phyloP scores from a whole-genome alignment of 2,113 vertebrate species.

The Seriola rivoliana region DNA sequence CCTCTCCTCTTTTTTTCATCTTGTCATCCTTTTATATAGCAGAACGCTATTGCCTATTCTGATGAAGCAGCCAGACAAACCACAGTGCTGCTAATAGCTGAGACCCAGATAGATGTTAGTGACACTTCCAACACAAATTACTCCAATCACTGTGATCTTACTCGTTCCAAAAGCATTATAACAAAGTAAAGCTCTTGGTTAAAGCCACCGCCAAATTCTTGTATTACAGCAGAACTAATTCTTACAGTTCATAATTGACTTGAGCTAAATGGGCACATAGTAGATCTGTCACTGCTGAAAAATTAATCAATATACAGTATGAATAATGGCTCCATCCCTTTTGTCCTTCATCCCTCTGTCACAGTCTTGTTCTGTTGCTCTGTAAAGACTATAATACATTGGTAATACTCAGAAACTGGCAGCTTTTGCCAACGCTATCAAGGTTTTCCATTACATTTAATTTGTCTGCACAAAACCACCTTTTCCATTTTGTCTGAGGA shows the following conservation, averaged over 20 bases:
- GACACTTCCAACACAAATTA: constrained; percentile 25
- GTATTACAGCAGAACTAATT: constrained; percentile 1
- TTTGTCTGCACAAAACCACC: constrained; percentile 19
- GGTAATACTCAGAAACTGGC: constrained; percentile 4
- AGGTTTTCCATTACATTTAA: constrained; percentile 4
- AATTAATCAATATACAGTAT: constrained; percentile 33
- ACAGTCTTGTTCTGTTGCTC: not conserved
- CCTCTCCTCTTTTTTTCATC: constrained; percentile 14
- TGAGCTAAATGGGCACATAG: constrained; percentile 13
- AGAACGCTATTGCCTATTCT: not conserved
- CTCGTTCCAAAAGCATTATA: constrained; percentile 27
- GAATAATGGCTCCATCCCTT: constrained; percentile 18
- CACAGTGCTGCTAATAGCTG: constrained; percentile 30
- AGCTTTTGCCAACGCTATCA: constrained; percentile 6
- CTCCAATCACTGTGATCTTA: constrained; percentile 34
- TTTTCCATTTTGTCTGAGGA: not conserved
- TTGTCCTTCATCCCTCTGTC: constrained; percentile 3
- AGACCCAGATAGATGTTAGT: constrained; percentile 32
- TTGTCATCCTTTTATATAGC: constrained; percentile 27
- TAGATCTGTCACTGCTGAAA: constrained; percentile 16
- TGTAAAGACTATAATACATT: not conserved
- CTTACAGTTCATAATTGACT: constrained; percentile 25
- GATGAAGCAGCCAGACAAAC: constrained; percentile 26
- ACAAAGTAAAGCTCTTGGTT: constrained; percentile 26
- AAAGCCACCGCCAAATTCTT: constrained; percentile 9